Base-by-base conservation (phyloP, 2,797 vertebrate genomes). In the Eulemur coronatus region DNA sequence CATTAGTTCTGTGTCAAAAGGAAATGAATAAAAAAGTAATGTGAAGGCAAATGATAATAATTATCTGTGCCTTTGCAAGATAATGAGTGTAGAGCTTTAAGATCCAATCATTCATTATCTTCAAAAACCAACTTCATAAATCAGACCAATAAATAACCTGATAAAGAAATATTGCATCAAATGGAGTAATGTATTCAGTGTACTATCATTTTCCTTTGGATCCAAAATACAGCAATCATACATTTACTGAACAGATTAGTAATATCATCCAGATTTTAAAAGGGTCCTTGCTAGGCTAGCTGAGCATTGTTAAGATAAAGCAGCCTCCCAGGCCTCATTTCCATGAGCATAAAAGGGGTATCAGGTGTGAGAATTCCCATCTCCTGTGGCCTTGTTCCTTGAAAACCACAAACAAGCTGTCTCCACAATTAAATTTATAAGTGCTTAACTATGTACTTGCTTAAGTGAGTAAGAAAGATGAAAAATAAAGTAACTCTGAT, bases 51-150 rank as follows among this genome's bases (percentile, higher is more conserved):
- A 20, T 89, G 55, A 28, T 73, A 59, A 65, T 75, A 82, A 76
- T 52, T 70, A 59, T 81, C 33, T 93, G 30, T 80, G 11, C 30
- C 20, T 72, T 78, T 94, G 70, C 26, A 91, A 73, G 30, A 81
- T 59, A 91, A 59, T 75, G 33, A 96, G 6, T 24, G 5, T 4
- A 69, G 61, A 33, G 43, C 52, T 84, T 61, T 63, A 93, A 94
- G 65, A 69, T 38, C 61, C 11, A 63, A 9, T 30, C 22, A 30
- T 9, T 84, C 2, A n/a, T 76, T 87, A 65, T 63, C 73, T 81
- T 96, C 30, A 52, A 79, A 89, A 91, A 79, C 52, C 82, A 86
- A 70, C 70, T 70, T 48, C 50, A 61, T 84, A 89, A 96, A 73
- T 87, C 33, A 84, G 38, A 87, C 30, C 63, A 79, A 80, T 91